Evolutionary conservation across 2,797 vertebrate genomes (phyloP), one percentile per base, ranked within the genome.

Genomic region (Diglossa cyanea): DNA sequence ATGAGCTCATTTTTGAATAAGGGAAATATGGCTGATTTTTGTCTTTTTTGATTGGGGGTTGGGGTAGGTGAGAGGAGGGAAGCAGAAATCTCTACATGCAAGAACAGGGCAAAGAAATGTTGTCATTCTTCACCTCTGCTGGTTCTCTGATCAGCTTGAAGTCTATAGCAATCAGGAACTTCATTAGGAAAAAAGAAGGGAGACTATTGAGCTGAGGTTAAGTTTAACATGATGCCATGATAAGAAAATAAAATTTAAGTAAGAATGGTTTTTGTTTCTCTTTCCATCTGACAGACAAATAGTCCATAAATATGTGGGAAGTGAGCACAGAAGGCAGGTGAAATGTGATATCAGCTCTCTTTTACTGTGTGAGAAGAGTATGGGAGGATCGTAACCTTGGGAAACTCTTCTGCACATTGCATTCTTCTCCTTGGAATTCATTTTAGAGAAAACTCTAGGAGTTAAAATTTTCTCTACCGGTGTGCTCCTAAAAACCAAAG

Each of bases 31-130:
- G 11, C 11, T 50, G 31, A 6, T 15, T 73, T 72, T 61, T 28
- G 31, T n/a, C 23, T 63, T n/a, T 17, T 44, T 11, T 20, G 33
- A 4, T 2, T 1, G 5, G 5, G 2, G 2, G 2, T 5, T 13
- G 5, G 4, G 15, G 15, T 26, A 33, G 8, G 18, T 13, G 37
- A n/a, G 17, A 18, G 9, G 6, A 31, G 20, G 4, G 10, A 57
- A 45, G 30, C 15, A 51, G 51, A 71, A 71, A 65, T 53, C 35
- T 63, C 6, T 82, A 18, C 2, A 2, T 17, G 11, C 2, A 51
- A 82, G 6, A 86, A 48, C 3, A 19, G 13, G 6, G 17, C 1
- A 2, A 71, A 72, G 24, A 76, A 73, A 30, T 57, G 6, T 44
- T 55, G 5, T 15, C 42, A 51, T 45, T 72, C 6, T 5, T 94